A percentile compares a stretch with the other conserved stretches of the same genome.
Conservation (phyloP, 2,888 invertebrate species). For the Apotomis betuletana region DNA sequence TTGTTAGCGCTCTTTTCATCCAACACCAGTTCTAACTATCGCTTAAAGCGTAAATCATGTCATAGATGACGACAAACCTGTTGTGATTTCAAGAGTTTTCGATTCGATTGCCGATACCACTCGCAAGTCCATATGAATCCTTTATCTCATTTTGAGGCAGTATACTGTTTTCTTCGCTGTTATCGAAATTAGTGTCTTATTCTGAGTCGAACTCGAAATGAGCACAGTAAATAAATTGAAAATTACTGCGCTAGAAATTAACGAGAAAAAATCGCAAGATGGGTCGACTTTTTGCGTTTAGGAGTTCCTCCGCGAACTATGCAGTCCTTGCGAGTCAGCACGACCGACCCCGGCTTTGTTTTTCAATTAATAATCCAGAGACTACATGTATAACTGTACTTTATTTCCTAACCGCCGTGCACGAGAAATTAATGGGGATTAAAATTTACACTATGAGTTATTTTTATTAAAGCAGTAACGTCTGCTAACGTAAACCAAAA, state of each 20-base stretch:
- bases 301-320: constrained; percentile 32
- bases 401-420: too few species aligned
- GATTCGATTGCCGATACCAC: neutral
- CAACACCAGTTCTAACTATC: constrained; percentile 71
- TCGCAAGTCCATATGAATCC: neutral
- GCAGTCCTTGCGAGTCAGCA: constrained; percentile 38
- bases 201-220: too few species aligned
- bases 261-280: constrained; percentile 20
- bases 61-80: constrained; percentile 56
- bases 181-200: too few species aligned
- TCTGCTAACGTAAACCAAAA: too few species aligned
- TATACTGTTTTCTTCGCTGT: too few species aligned
- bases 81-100: constrained; percentile 25
- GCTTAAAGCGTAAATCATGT: constrained; percentile 70
- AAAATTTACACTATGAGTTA: too few species aligned
- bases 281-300: constrained; percentile 34
- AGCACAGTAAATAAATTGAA: too few species aligned
- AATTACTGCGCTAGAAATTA: constrained; percentile 9
- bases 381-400: too few species aligned
- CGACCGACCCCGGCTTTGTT: constrained; percentile 64
- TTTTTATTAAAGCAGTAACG: too few species aligned
- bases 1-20: constrained; percentile 80
- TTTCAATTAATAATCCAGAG: constrained; percentile 50
- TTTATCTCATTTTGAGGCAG: neutral
- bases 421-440: too few species aligned